A percentile compares a stretch with the other conserved stretches of the same genome.
Conservation (phyloP, 1,140 invertebrate species). For the Diprion similis region DNA sequence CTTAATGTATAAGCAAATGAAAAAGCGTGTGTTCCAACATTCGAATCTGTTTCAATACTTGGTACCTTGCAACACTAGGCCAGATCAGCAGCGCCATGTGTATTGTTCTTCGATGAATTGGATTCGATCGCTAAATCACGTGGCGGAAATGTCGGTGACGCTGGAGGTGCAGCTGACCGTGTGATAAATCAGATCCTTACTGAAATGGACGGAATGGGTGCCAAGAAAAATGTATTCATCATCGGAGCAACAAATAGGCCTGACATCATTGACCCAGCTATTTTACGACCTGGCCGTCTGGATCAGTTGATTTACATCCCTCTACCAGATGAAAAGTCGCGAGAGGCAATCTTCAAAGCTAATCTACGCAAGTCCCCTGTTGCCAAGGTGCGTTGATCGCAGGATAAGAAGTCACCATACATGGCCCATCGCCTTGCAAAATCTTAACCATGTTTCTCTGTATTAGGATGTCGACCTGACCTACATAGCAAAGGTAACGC, state of each 20-base stretch:
- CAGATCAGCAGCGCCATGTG: slow-evolving; percentile 98
- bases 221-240: slow-evolving; percentile 99
- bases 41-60: background rate
- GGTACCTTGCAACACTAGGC: slow-evolving; percentile 67
- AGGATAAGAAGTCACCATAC: slow-evolving; percentile 8
- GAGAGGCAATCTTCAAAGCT: slow-evolving; percentile 94
- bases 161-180: slow-evolving; percentile 97
- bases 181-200: slow-evolving; percentile 99
- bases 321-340: slow-evolving; percentile 97
- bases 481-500: slow-evolving; percentile 95
- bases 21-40: slow-evolving; percentile 15
- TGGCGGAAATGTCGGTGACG: slow-evolving; percentile 96
- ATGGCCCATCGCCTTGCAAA: slow-evolving; percentile 12
- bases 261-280: slow-evolving; percentile 99
- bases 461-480: slow-evolving; percentile 88
- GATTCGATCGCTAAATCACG: slow-evolving; percentile 99
- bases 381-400: slow-evolving; percentile 68
- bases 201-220: slow-evolving; percentile 99
- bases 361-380: slow-evolving; percentile 97
- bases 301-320: slow-evolving; percentile 99
- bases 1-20: background rate
- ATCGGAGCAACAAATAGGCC: slow-evolving; percentile 95
- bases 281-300: slow-evolving; percentile 95
- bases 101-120: slow-evolving; percentile 99
- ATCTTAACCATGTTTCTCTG: slow-evolving; percentile 27